These are phyloP conservation scores for Oxyruncus cristatus DNA, from an alignment of 2,113 vertebrate species.

Conservation along the genomic window DNA sequence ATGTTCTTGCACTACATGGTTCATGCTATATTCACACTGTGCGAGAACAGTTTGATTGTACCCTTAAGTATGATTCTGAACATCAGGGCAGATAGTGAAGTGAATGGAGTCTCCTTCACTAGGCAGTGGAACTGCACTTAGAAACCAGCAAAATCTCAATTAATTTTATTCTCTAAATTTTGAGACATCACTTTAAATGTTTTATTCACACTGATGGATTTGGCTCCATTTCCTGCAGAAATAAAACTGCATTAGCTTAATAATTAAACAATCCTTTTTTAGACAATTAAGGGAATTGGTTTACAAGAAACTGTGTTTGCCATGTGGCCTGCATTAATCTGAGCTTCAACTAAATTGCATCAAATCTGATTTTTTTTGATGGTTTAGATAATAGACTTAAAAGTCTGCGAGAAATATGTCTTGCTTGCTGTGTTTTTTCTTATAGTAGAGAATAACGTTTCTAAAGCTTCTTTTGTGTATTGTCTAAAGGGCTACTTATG, in stretches of 20 bases:
- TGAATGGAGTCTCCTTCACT: not conserved
- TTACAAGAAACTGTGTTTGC: conserved; percentile 7
- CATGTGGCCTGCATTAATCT: not conserved
- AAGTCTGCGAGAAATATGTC: not conserved
- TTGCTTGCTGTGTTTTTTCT: not conserved
- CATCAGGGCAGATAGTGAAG: not conserved
- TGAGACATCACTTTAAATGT: not conserved
- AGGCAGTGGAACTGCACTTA: not conserved
- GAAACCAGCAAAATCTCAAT: not conserved
- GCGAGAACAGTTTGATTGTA: not conserved
- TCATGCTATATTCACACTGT: not conserved
- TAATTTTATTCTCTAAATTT: not conserved
- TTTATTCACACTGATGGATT: not conserved
- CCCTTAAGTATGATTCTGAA: not conserved
- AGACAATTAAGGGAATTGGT: conserved; percentile 26
- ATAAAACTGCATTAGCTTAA: conserved; percentile 26
- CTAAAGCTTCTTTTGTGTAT: not conserved
- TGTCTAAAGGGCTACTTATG: not conserved
- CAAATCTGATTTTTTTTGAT: conserved; percentile 14
- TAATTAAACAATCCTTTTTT: conserved; percentile 41
- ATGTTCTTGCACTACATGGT: not conserved
- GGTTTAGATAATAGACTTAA: conserved; percentile 37
- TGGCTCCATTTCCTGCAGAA: not conserved
- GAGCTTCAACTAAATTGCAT: conserved; percentile 18
- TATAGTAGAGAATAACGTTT: not conserved